Conservation (phyloP, 2,888 invertebrate genomes). For the Hedya salicella region DNA sequence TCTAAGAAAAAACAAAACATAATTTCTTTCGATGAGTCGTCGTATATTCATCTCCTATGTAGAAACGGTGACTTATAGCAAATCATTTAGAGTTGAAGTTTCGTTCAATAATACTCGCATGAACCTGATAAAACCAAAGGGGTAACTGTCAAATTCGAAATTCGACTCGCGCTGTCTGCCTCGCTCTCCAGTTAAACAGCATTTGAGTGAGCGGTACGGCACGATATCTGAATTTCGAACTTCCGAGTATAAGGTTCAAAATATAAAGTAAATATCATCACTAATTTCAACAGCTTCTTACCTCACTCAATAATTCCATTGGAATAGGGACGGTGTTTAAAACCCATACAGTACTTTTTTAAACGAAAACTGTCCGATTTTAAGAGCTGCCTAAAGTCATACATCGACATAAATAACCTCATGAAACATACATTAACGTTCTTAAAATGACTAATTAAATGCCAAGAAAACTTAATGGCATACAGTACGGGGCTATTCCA, state of each 20-base stretch:
- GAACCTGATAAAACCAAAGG: not conserved
- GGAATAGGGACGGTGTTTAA: not conserved
- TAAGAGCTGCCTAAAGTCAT: slow-evolving; percentile 2
- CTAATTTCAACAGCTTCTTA: not conserved
- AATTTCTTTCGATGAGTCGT: not conserved
- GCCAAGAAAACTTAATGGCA: slow-evolving; percentile 31
- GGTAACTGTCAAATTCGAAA: too few species aligned
- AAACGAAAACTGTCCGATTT: not conserved
- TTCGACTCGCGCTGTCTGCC: too few species aligned
- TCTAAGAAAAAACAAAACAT: not conserved
- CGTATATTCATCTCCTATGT: not conserved
- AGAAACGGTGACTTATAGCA: not conserved
- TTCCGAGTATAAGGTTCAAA: too few species aligned
- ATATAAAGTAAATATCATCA: not conserved
- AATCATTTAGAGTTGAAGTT: not conserved
- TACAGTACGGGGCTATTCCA: slow-evolving; percentile 55
- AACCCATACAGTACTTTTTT: not conserved
- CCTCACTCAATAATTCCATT: not conserved
- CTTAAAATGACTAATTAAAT: slow-evolving; percentile 40
- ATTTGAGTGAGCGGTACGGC: too few species aligned
- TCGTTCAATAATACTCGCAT: not conserved
- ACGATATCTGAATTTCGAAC: too few species aligned
- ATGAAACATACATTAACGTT: slow-evolving; percentile 27
- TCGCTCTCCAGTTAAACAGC: too few species aligned
- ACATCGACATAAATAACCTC: slow-evolving; percentile 20